Evolutionary conservation across 2,113 vertebrate genomes (phyloP), one percentile per base, ranked within the genome.

Genomic region (Pituophis catenifer): DNA sequence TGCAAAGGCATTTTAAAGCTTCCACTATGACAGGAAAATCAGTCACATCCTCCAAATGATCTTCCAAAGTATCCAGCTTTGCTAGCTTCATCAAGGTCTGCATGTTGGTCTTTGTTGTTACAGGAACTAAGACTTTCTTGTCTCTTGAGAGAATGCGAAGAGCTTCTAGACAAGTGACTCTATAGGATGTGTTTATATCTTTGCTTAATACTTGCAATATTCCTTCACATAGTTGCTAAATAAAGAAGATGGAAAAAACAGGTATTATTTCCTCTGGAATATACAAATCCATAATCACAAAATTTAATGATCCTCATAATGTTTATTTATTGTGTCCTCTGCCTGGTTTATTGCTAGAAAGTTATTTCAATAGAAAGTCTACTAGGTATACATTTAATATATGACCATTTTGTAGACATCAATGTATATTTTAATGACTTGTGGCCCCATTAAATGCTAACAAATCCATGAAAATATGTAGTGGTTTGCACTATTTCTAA

Each of bases 1-100:
- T 99, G 97, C 99, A 99, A 90, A 99, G 98, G 97, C 99, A 99
- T 98, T 99, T 99, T 91, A 99, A 97, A 24, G 99, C 99, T 97
- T 99, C 99, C 96, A 99, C 98, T 92, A 98, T 98, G 95, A 99
- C 98, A 53, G 98, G 98, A 95, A 98, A 98, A 94, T 98, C 98
- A 70, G 96, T 96, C 52, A 89, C 96, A 92, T 98, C 98, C 29
- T 98, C 98, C 90, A 98, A 95, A 93, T 96, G 97, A 57, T 97
- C 96, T 75, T 97, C 97, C 13, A 96, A 96, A 91, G 96, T 89
- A 52, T 97, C 97, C 93, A 99, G 97, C 93, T 97, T 98, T 55
- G 99, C 99, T 94, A 99, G 97, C 89, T 96, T 97, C 54, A 98
- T 98, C 91, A 99, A 97, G 94, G 98, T 98, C 96, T 99, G 96